phyloP scores from a whole-genome alignment of 2,797 vertebrate species.

The Novumbra hubbsi region DNA sequence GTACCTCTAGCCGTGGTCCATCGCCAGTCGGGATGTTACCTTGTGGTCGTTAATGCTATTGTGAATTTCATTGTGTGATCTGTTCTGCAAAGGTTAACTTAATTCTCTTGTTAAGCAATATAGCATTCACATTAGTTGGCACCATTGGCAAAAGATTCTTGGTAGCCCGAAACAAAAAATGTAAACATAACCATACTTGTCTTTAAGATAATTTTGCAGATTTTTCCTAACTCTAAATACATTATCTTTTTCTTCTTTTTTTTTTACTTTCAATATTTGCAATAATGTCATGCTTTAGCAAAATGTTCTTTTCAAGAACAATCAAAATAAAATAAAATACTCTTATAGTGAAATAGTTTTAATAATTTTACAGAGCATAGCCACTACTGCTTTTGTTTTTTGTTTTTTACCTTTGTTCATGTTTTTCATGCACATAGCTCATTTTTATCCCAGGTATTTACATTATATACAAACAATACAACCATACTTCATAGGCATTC shows the following conservation, averaged over 20 bases:
- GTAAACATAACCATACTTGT: constrained; percentile 91
- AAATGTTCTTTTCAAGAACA: constrained; percentile 99
- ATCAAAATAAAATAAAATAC: constrained; percentile 98
- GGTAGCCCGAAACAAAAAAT: constrained; percentile 92
- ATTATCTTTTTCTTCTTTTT: constrained; percentile 79
- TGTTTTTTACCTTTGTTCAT: constrained; percentile 93
- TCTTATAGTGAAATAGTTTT: constrained; percentile 99
- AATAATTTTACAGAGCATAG: constrained; percentile 99
- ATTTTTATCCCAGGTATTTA: constrained; percentile 95
- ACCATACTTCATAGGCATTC: constrained; percentile 97
- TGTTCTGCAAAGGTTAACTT: constrained; percentile 92
- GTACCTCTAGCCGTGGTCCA: constrained; percentile 69
- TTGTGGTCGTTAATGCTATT: constrained; percentile 84
- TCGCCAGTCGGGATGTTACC: constrained; percentile 84
- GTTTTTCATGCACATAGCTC: constrained; percentile 99
- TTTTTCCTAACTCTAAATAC: constrained; percentile 98
- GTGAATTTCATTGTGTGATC: constrained; percentile 86
- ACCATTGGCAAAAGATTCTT: constrained; percentile 97
- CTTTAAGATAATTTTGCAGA: constrained; percentile 89
- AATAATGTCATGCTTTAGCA: constrained; percentile 99
- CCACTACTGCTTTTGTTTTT: constrained; percentile 98
- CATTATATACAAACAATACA: constrained; percentile 99
- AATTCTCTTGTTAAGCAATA: constrained; percentile 89
- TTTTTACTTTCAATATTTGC: constrained; percentile 81
- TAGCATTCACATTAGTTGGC: constrained; percentile 99